phyloP scores from a whole-genome alignment of 2,888 invertebrate species.

The Acleris cristana region DNA sequence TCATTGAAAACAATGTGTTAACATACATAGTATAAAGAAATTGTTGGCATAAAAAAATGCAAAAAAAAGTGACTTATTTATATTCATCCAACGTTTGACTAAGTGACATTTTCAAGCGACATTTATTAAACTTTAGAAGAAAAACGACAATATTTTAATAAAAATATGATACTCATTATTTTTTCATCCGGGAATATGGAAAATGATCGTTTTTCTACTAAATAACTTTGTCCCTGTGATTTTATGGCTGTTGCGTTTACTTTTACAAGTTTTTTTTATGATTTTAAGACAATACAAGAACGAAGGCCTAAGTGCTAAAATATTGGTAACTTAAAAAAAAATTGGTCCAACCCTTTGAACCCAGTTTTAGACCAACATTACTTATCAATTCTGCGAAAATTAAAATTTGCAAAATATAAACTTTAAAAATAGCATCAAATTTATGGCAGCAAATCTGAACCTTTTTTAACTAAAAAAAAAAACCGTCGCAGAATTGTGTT shows the following conservation, averaged over 20 bases:
- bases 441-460: no score
- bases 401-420: not conserved
- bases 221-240: conserved; percentile 43
- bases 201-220: no score
- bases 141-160: no score
- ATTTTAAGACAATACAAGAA: conserved; percentile 30
- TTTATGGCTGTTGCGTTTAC: conserved; percentile 43
- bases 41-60: no score
- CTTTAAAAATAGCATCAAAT: no score
- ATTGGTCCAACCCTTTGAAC: not conserved
- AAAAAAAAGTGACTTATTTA: no score
- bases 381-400: conserved; percentile 23
- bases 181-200: no score
- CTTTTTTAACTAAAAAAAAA: no score
- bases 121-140: conserved; percentile 5
- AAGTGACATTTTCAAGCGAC: conserved; percentile 21
- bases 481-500: conserved; percentile 27
- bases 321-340: conserved; percentile 2
- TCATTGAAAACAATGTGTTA: no score
- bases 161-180: no score
- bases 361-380: conserved; percentile 1
- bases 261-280: conserved; percentile 34
- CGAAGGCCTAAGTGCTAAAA: conserved; percentile 31
- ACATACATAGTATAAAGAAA: no score
- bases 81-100: not conserved